These are phyloP conservation scores for Hipparchia sbordonii DNA, from an alignment of 2,888 invertebrate genomes.

Conservation along the genomic window DNA sequence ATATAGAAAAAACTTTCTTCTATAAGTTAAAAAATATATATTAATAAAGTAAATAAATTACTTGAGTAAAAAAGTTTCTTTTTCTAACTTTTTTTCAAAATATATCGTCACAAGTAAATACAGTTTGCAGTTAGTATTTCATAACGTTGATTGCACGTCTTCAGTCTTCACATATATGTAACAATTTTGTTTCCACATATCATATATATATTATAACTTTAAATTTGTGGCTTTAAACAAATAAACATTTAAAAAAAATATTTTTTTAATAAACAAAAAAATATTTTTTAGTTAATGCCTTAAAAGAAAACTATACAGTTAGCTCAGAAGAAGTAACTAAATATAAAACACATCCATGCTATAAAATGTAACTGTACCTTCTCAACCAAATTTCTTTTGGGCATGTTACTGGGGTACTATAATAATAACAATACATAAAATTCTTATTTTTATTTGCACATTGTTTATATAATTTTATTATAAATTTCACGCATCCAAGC, in stretches of 20 bases:
- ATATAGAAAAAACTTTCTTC: too few species aligned
- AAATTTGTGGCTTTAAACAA: constrained; percentile 1
- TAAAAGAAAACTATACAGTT: neutral
- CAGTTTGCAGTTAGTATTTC: too few species aligned
- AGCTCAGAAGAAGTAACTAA: constrained; percentile 25
- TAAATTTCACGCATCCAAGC: constrained; percentile 68
- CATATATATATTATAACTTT: neutral
- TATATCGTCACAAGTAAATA: too few species aligned
- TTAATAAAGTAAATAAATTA: too few species aligned
- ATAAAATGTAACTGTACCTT: constrained; percentile 48
- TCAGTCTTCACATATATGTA: too few species aligned
- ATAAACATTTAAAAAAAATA: too few species aligned
- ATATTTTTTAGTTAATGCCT: neutral
- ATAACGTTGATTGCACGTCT: too few species aligned
- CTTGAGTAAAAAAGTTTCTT: too few species aligned
- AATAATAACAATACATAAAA: constrained; percentile 46
- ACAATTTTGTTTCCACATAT: too few species aligned
- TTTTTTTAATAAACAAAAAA: too few species aligned
- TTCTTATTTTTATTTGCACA: constrained; percentile 63
- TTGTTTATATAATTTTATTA: constrained; percentile 56
- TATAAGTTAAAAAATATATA: too few species aligned
- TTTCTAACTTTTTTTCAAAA: too few species aligned
- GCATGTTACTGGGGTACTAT: constrained; percentile 30
- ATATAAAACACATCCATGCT: constrained; percentile 62
- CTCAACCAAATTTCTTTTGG: neutral